Percentiles rank a stretch among this genome's conserved stretches.
Conservation (phyloP, 1,140 invertebrate species). For the Hesperophylax magnus region DNA sequence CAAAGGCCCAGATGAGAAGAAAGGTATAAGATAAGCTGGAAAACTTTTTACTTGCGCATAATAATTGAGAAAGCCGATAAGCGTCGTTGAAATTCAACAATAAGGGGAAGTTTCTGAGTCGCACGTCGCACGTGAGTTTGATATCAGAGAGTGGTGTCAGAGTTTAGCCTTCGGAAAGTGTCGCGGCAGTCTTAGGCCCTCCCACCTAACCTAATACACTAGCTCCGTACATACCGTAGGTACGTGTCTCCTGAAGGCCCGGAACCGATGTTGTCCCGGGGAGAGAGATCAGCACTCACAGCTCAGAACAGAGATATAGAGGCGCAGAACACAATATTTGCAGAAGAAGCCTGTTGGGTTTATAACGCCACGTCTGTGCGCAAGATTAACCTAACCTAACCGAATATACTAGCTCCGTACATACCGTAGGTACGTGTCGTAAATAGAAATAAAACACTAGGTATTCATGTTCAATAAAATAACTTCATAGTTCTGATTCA, state of each 20-base stretch:
- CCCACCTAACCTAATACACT: conserved; percentile 24
- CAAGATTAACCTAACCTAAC: too few relatives aligned
- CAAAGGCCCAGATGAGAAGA: conserved; percentile 13
- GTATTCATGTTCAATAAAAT: too few relatives aligned
- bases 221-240: not conserved
- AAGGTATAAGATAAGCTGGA: conserved; percentile 19
- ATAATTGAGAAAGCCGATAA: conserved; percentile 43
- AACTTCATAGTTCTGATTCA: too few relatives aligned
- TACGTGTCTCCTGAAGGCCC: conserved; percentile 7
- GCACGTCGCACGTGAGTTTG: conserved; percentile 20
- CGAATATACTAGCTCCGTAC: too few relatives aligned
- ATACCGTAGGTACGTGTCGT: too few relatives aligned
- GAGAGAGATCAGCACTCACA: not conserved
- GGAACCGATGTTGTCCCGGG: conserved; percentile 33
- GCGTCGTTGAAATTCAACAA: conserved; percentile 35
- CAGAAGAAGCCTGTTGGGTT: not conserved
- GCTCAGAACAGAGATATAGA: conserved; percentile 8
- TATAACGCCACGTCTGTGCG: not conserved
- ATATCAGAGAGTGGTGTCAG: conserved; percentile 42
- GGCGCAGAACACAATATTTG: not conserved
- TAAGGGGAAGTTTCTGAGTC: not conserved
- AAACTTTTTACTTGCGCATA: conserved; percentile 42
- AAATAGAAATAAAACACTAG: too few relatives aligned
- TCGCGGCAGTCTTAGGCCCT: conserved; percentile 24
- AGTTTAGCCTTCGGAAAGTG: conserved; percentile 36